Percentiles rank a stretch among this genome's conserved stretches.
Evolutionary conservation across 2,797 vertebrate species (phyloP).

Genomic region (Cynopterus sphinx): DNA sequence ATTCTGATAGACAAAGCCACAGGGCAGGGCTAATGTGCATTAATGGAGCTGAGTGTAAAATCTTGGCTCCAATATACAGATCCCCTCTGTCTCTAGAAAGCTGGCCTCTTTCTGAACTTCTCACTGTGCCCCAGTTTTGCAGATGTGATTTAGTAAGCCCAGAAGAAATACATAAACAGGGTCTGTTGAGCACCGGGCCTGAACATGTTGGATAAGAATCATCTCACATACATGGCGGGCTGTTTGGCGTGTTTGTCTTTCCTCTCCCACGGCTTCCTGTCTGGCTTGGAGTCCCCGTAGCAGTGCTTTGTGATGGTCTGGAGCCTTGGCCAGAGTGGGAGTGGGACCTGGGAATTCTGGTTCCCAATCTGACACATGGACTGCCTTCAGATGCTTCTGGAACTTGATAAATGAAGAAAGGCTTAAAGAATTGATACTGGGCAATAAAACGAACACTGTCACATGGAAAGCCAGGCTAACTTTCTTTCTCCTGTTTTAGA

Average conservation of each 20-base stretch:
- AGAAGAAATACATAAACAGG: neutral
- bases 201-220: neutral
- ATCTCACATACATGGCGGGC: neutral
- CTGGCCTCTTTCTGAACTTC: conserved; percentile 43
- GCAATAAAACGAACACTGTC: neutral
- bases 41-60: conserved; percentile 45
- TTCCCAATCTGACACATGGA: neutral
- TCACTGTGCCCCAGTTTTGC: neutral
- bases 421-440: neutral
- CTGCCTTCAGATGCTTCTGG: neutral
- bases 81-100: conserved; percentile 51
- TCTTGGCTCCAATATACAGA: conserved; percentile 27
- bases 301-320: neutral
- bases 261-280: conserved; percentile 27
- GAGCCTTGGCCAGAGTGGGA: neutral
- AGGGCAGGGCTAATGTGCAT: conserved; percentile 38
- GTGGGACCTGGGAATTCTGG: neutral
- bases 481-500: neutral
- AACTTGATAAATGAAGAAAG: neutral
- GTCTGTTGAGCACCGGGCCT: neutral
- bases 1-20: conserved; percentile 49
- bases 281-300: neutral
- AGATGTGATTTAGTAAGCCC: conserved; percentile 30
- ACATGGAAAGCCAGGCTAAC: neutral
- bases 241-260: conserved; percentile 32